phyloP scores from a whole-genome alignment of 2,888 invertebrate species.

The Trachelus troglodyta region DNA sequence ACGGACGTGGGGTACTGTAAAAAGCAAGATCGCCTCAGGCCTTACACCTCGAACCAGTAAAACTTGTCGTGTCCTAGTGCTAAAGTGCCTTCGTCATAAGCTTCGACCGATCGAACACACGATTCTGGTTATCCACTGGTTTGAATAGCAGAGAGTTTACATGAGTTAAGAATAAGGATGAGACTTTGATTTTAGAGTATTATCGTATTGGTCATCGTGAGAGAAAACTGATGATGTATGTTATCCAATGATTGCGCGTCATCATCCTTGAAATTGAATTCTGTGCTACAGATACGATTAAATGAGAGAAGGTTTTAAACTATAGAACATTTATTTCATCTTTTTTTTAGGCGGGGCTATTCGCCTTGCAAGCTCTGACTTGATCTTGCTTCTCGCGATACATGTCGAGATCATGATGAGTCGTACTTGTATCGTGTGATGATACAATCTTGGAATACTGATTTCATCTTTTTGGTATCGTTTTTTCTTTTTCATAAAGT shows the following conservation, averaged over 20 bases:
- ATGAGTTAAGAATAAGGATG: not conserved
- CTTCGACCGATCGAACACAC: not conserved
- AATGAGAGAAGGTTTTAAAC: not conserved
- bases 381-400: not conserved
- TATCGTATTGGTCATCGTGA: not conserved
- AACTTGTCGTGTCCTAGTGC: conserved; percentile 59
- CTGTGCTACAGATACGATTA: not conserved
- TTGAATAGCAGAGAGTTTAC: not conserved
- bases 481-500: not conserved
- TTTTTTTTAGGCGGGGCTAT: not conserved
- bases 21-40: conserved; percentile 57
- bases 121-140: not conserved
- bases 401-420: not conserved
- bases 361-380: not conserved
- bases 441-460: not conserved
- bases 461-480: not conserved
- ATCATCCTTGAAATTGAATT: not conserved
- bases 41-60: conserved; percentile 64
- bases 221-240: not conserved
- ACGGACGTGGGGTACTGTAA: conserved; percentile 42
- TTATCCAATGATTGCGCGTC: not conserved
- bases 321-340: not conserved
- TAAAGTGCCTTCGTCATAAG: conserved; percentile 46
- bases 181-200: not conserved
- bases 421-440: not conserved